Evolutionary conservation across 2,113 vertebrate species (phyloP).

Genomic region (Sitta europaea): DNA sequence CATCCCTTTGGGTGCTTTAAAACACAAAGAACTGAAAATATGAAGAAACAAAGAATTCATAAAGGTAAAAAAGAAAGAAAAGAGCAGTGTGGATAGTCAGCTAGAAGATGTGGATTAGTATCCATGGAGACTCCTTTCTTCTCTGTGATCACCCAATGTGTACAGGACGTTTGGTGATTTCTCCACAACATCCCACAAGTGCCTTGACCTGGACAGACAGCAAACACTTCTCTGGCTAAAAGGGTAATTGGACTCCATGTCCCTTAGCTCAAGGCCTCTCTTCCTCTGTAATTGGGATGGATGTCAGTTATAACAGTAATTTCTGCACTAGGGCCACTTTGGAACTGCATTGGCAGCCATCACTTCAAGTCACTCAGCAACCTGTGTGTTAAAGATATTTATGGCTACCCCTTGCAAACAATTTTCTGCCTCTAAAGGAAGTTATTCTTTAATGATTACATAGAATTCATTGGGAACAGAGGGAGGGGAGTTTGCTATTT

Average conservation of each 20-base stretch:
- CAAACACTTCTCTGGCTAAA: background rate
- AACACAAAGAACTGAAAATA: background rate
- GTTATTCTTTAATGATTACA: background rate
- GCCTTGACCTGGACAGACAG: background rate
- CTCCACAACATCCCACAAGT: background rate
- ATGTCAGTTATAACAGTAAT: background rate
- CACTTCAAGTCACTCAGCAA: background rate
- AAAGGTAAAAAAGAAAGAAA: background rate
- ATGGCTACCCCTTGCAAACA: background rate
- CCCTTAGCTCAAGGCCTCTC: background rate
- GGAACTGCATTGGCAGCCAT: background rate
- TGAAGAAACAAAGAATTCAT: background rate
- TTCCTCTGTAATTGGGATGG: background rate
- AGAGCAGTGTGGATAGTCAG: background rate
- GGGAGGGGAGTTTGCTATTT: background rate
- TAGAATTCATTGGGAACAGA: background rate
- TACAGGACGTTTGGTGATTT: background rate
- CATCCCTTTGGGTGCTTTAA: background rate
- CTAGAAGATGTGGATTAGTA: constrained; percentile 38
- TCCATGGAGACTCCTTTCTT: constrained; percentile 3
- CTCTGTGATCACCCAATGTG: background rate
- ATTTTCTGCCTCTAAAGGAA: background rate
- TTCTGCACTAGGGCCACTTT: background rate
- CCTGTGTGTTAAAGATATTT: background rate
- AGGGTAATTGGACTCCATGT: background rate